phyloP scores from a whole-genome alignment of 2,797 vertebrate species.

The Tamandua tetradactyla region DNA sequence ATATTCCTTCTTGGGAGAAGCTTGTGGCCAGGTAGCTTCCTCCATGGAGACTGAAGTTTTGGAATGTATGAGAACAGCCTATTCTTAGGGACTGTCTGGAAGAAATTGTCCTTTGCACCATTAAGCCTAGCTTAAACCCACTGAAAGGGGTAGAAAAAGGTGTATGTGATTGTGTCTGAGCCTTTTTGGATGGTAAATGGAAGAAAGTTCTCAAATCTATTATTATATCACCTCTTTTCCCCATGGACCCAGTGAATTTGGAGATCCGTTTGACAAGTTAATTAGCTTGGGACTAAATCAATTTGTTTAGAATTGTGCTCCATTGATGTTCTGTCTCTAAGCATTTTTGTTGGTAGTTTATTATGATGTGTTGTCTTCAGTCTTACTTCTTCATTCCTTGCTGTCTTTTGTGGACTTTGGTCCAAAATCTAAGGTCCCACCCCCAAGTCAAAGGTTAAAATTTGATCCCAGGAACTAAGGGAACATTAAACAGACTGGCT shows the following conservation, averaged over 20 bases:
- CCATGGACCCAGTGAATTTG: slow-evolving; percentile 73
- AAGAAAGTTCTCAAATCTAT: slow-evolving; percentile 71
- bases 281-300: slow-evolving; percentile 74
- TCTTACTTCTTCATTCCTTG: slow-evolving; percentile 63
- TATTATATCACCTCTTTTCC: slow-evolving; percentile 67
- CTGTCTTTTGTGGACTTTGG: slow-evolving; percentile 70
- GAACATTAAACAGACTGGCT: slow-evolving; percentile 46
- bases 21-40: slow-evolving; percentile 84
- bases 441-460: slow-evolving; percentile 75
- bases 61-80: slow-evolving; percentile 81
- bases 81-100: slow-evolving; percentile 76
- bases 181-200: slow-evolving; percentile 70
- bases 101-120: slow-evolving; percentile 77
- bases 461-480: slow-evolving; percentile 56
- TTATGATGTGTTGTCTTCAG: slow-evolving; percentile 56
- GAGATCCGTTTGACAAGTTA: slow-evolving; percentile 79
- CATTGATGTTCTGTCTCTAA: slow-evolving; percentile 78
- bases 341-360: slow-evolving; percentile 74
- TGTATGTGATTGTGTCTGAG: slow-evolving; percentile 61
- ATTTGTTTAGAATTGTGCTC: slow-evolving; percentile 76
- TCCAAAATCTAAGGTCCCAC: slow-evolving; percentile 71
- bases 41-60: slow-evolving; percentile 85
- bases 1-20: slow-evolving; percentile 78
- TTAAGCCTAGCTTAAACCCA: slow-evolving; percentile 73
- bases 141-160: slow-evolving; percentile 68